Base-by-base conservation (phyloP, 2,888 invertebrate genomes). In the Clusia tigrina region DNA sequence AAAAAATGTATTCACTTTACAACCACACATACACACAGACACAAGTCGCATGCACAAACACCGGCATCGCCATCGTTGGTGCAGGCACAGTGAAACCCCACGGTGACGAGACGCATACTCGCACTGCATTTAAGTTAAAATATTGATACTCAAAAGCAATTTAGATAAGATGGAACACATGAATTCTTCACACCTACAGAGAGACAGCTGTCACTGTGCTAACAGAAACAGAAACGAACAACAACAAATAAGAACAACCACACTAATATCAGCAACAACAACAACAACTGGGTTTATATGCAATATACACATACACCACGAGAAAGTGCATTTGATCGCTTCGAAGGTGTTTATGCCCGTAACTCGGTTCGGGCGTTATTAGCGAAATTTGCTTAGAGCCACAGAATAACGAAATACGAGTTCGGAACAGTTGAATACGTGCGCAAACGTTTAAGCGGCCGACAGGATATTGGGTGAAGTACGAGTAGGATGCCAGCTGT, bases 131-230 rank as follows among this genome's bases (percentile, higher is more conserved):
- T 79, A 78, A 80, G 77, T 75, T 80, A 80, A 79, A 80, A 78
- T 79, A 79, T 80, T 79, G 79, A 79, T 80, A 79, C 80, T 80
- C 79, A 72, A 77, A 79, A 79, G 80, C 77, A 80, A 79, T 80
- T 79, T 79, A 79, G 79, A 79, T 79, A 79, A 79, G 78, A 65
- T 54, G 60, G 64, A 67, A 73, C 74, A 77, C 76, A 77, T 71
- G 77, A 80, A 80, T 79, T 76, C 78, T 78, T 73, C 76, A 78
- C 79, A 79, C 78, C 76, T 77, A 75, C 68, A 67, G 55, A 59
- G 22, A 48, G 42, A 20, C 48, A 48, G 48, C 48, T 48, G 48
- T 48, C 22, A 22, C 48, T 20, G 22, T 70, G 70, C 69, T 68
- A 70, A 62, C 61, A 56, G 54, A 24, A 18, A 52, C 10, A 61